A percentile compares a stretch with the other conserved stretches of the same genome.
Evolutionary conservation across 2,888 invertebrate species (phyloP).

Genomic region (Hesperia comma): DNA sequence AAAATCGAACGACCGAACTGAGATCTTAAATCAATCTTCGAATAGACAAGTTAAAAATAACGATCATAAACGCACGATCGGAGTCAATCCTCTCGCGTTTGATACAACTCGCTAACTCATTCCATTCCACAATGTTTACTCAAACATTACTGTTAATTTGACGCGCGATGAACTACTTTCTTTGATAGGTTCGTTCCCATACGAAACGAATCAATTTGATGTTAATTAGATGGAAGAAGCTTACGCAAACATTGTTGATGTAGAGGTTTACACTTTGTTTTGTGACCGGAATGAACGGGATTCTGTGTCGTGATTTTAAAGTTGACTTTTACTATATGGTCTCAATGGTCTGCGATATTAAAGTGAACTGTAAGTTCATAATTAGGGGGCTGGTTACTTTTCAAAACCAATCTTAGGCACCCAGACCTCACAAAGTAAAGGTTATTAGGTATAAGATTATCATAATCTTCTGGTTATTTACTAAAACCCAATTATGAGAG

Average conservation of each 20-base stretch:
- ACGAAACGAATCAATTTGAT: constrained; percentile 37
- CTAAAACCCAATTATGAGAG: too few relatives aligned
- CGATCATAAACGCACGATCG: constrained; percentile 15
- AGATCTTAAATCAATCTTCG: background rate
- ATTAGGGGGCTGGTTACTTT: too few relatives aligned
- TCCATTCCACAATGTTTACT: constrained; percentile 61
- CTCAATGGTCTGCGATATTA: too few relatives aligned
- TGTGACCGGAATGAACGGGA: background rate
- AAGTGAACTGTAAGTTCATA: too few relatives aligned
- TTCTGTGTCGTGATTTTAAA: background rate
- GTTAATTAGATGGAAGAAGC: constrained; percentile 35
- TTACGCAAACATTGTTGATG: constrained; percentile 23
- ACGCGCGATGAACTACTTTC: constrained; percentile 48
- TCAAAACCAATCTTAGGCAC: too few relatives aligned
- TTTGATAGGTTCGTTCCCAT: constrained; percentile 46
- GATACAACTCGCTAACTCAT: constrained; percentile 59
- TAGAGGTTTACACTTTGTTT: constrained; percentile 2
- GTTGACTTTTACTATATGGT: background rate
- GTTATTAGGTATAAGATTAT: too few relatives aligned
- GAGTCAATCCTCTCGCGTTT: constrained; percentile 36
- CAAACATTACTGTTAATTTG: constrained; percentile 65
- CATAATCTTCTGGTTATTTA: too few relatives aligned
- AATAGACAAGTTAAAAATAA: constrained; percentile 10
- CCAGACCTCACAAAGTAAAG: too few relatives aligned
- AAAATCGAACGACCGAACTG: too few relatives aligned